Evolutionary conservation across 1,140 invertebrate species (phyloP).

Genomic region (Lethocerus indicus): DNA sequence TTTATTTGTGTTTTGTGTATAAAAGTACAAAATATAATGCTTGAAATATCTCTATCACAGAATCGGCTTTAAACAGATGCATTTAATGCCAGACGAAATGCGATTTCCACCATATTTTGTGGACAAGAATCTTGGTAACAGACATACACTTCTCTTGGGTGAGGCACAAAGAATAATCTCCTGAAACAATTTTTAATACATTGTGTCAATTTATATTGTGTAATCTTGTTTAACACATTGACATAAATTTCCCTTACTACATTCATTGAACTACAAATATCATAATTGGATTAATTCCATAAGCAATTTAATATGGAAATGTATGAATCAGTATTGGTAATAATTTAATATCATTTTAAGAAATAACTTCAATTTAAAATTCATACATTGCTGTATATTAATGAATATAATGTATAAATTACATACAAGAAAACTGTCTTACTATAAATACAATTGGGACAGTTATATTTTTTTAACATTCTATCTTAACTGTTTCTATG

Average conservation of each 20-base stretch:
- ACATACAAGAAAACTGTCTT: too few relatives aligned
- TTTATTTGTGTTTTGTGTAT: too few relatives aligned
- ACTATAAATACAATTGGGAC: too few relatives aligned
- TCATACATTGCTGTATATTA: too few relatives aligned
- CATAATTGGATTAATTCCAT: not conserved
- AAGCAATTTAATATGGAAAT: not conserved
- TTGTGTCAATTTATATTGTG: not conserved
- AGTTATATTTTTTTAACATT: too few relatives aligned
- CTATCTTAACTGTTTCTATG: too few relatives aligned
- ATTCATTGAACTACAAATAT: not conserved
- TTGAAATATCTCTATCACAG: too few relatives aligned
- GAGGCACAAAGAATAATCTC: slow-evolving; percentile 47
- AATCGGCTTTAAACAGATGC: not conserved
- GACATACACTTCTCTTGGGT: slow-evolving; percentile 55
- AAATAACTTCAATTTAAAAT: too few relatives aligned
- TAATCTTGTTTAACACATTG: not conserved
- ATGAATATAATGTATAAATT: too few relatives aligned
- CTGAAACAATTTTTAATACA: slow-evolving; percentile 26
- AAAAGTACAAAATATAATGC: too few relatives aligned
- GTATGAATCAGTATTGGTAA: not conserved
- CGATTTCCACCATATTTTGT: slow-evolving; percentile 65
- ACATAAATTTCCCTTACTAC: not conserved
- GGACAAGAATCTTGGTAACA: slow-evolving; percentile 61
- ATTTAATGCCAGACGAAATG: slow-evolving; percentile 38
- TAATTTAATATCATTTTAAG: not conserved